Conservation (phyloP, 2,888 invertebrate genomes). For the Molanna angustata region DNA sequence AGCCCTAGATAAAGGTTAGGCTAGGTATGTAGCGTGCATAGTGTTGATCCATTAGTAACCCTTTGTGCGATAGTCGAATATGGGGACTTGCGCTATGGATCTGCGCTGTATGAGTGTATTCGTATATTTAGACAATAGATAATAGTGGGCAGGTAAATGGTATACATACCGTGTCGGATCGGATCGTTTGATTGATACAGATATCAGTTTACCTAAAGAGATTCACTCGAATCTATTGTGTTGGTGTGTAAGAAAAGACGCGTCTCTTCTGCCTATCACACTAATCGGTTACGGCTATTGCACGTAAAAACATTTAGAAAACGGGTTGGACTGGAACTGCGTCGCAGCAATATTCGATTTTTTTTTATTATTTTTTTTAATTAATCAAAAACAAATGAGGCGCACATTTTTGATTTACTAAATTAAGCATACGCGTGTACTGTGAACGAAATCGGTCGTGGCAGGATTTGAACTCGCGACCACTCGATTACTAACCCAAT, state of each 20-base stretch:
- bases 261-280: slow-evolving; percentile 32
- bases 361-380: background rate
- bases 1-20: too few relatives aligned
- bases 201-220: slow-evolving; percentile 32
- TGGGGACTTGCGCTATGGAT: too few relatives aligned
- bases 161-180: slow-evolving; percentile 23
- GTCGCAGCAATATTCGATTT: slow-evolving; percentile 4
- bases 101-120: too few relatives aligned
- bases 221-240: slow-evolving; percentile 27
- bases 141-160: slow-evolving; percentile 6
- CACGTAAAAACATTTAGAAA: slow-evolving; percentile 25
- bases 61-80: too few relatives aligned
- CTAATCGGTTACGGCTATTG: slow-evolving; percentile 33
- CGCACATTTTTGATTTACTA: background rate
- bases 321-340: slow-evolving; percentile 20
- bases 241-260: slow-evolving; percentile 28
- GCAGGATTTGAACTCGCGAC: too few relatives aligned
- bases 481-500: too few relatives aligned
- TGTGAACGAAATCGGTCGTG: too few relatives aligned
- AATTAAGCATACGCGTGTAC: background rate
- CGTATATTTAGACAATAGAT: background rate
- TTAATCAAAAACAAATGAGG: background rate
- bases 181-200: slow-evolving; percentile 32
- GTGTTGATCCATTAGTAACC: too few relatives aligned
- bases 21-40: too few relatives aligned